Conservation (phyloP, 2,797 vertebrate species). For the Eulemur albifrons region DNA sequence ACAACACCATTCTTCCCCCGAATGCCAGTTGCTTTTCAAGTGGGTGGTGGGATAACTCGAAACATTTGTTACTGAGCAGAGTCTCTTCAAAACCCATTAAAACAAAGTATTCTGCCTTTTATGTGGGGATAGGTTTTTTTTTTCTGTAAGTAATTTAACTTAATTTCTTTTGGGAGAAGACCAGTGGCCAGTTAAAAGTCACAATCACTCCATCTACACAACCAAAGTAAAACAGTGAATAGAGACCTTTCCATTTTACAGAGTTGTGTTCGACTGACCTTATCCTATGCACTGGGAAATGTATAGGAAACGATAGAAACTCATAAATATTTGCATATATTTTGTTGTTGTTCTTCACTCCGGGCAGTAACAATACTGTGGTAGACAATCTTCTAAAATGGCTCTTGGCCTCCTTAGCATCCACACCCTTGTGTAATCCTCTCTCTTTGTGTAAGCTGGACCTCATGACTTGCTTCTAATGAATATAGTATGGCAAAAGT, state of each 20-base stretch:
- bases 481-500: not conserved
- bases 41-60: conserved; percentile 67
- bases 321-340: not conserved
- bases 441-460: not conserved
- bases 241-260: not conserved
- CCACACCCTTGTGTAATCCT: not conserved
- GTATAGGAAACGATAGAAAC: not conserved
- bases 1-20: conserved; percentile 65
- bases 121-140: conserved; percentile 51
- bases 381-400: not conserved
- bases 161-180: conserved; percentile 51
- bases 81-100: conserved; percentile 78
- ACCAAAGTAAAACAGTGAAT: not conserved
- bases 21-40: conserved; percentile 73
- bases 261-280: not conserved
- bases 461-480: not conserved
- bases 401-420: not conserved
- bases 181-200: conserved; percentile 44
- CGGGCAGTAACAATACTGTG: not conserved
- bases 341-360: not conserved
- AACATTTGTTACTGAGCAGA: conserved; percentile 67
- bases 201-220: not conserved
- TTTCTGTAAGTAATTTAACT: conserved; percentile 54
- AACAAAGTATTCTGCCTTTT: conserved; percentile 71
- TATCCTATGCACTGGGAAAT: not conserved